These are phyloP conservation scores for Bombus vancouverensis DNA, from an alignment of 1,140 invertebrate genomes.

Conservation along the genomic window DNA sequence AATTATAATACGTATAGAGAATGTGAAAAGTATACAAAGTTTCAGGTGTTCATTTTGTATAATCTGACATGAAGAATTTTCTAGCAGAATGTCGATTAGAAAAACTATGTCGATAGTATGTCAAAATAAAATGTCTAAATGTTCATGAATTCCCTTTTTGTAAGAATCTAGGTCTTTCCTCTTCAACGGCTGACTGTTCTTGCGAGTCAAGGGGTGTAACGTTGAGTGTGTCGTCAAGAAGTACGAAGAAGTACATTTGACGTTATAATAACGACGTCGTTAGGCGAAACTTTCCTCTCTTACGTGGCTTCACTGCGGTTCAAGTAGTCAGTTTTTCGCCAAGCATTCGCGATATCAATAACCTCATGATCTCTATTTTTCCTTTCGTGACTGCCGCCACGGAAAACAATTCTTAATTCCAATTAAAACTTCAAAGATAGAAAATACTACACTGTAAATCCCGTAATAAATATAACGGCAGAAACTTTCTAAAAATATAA, in stretches of 20 bases:
- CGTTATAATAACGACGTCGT: slow-evolving; percentile 67
- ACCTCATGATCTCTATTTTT: neutral
- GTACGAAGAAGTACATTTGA: slow-evolving; percentile 51
- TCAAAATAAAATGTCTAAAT: slow-evolving; percentile 18
- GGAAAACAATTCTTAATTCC: neutral
- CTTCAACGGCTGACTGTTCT: slow-evolving; percentile 50
- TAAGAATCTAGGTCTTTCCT: slow-evolving; percentile 52
- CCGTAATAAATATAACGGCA: neutral
- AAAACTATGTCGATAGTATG: neutral
- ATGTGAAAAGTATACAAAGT: neutral
- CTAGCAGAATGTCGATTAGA: too few species aligned
- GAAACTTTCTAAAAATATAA: neutral
- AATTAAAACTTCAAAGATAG: neutral
- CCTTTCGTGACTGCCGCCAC: too few species aligned
- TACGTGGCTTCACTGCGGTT: slow-evolving; percentile 22
- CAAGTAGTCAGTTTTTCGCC: neutral
- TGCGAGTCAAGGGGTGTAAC: slow-evolving; percentile 49
- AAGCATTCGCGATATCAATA: neutral
- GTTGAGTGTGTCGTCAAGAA: slow-evolving; percentile 45
- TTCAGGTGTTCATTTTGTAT: neutral
- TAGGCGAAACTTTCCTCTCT: slow-evolving; percentile 51
- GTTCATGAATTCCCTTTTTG: slow-evolving; percentile 30
- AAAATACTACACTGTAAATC: neutral
- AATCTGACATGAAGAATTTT: too few species aligned
- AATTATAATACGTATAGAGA: neutral